Percentiles rank a stretch among this genome's conserved stretches.
Evolutionary conservation across 1,140 invertebrate species (phyloP).

Genomic region (Tenebrio molitor): DNA sequence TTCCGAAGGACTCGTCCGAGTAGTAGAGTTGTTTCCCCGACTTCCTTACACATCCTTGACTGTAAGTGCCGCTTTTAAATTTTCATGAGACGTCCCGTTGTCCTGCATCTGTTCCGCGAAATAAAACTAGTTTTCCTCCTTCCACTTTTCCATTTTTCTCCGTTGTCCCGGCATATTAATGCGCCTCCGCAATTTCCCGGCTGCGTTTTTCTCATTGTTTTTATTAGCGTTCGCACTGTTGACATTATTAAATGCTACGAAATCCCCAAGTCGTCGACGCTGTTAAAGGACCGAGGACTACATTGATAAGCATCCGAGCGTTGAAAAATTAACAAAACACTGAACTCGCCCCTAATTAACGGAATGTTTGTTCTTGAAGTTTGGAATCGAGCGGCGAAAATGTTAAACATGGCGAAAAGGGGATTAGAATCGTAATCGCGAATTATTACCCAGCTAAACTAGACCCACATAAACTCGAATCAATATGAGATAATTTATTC

Average conservation of each 20-base stretch:
- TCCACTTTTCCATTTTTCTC: too few relatives aligned
- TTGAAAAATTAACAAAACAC: conserved; percentile 34
- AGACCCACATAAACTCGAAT: neutral
- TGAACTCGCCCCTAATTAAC: conserved; percentile 4
- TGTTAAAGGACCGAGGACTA: conserved; percentile 11
- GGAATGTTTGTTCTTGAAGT: conserved; percentile 25
- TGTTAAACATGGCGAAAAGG: too few relatives aligned
- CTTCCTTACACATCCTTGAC: too few relatives aligned
- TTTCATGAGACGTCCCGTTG: too few relatives aligned
- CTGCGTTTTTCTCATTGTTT: conserved; percentile 8
- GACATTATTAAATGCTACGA: conserved; percentile 9
- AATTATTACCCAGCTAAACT: neutral
- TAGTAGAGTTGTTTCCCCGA: too few relatives aligned
- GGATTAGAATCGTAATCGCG: too few relatives aligned
- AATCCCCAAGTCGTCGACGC: conserved; percentile 4
- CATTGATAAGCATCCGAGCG: conserved; percentile 34
- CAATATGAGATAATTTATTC: neutral
- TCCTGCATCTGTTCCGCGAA: too few relatives aligned
- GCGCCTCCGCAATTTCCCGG: neutral
- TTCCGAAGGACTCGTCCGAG: too few relatives aligned
- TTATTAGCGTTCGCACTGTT: conserved; percentile 7
- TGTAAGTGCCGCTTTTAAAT: too few relatives aligned
- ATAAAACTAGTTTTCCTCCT: too few relatives aligned
- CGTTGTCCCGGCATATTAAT: too few relatives aligned
- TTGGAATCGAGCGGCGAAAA: too few relatives aligned